Percentiles rank a stretch among this genome's conserved stretches.
Evolutionary conservation across 2,888 invertebrate species (phyloP).

Genomic region (Diplazon laetatorius): DNA sequence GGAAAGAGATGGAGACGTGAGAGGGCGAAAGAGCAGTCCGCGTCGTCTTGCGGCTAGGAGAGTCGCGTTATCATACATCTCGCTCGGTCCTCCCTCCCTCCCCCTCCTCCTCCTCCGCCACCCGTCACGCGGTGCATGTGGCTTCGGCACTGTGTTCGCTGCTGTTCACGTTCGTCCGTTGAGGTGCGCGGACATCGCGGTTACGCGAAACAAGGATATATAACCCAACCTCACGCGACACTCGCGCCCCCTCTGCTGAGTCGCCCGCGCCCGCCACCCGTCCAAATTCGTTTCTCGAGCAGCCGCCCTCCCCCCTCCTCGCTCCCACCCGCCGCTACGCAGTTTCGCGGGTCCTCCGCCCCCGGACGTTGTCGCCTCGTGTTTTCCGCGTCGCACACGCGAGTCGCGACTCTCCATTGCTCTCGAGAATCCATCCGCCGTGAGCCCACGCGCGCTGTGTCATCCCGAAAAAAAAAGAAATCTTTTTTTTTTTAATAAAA

Average conservation of each 20-base stretch:
- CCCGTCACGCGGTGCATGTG: too few relatives aligned
- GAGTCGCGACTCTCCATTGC: too few relatives aligned
- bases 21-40: conserved; percentile 35
- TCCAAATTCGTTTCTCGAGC: conserved; percentile 28
- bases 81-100: conserved; percentile 28
- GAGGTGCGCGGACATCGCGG: conserved; percentile 63
- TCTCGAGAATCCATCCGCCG: too few relatives aligned
- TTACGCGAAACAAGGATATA: conserved; percentile 53
- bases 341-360: neutral
- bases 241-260: too few relatives aligned
- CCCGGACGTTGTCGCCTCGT: conserved; percentile 17
- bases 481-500: too few relatives aligned
- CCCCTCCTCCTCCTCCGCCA: conserved; percentile 50
- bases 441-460: neutral
- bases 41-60: neutral
- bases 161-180: conserved; percentile 61
- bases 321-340: too few relatives aligned
- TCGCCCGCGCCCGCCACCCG: too few relatives aligned
- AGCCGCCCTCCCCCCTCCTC: neutral
- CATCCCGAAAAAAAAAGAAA: too few relatives aligned
- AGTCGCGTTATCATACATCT: conserved; percentile 43
- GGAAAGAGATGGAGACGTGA: conserved; percentile 11
- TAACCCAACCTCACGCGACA: conserved; percentile 23
- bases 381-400: too few relatives aligned
- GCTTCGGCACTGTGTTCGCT: too few relatives aligned